Evolutionary conservation across 2,888 invertebrate species (phyloP).

Genomic region (Catocala fraxini): DNA sequence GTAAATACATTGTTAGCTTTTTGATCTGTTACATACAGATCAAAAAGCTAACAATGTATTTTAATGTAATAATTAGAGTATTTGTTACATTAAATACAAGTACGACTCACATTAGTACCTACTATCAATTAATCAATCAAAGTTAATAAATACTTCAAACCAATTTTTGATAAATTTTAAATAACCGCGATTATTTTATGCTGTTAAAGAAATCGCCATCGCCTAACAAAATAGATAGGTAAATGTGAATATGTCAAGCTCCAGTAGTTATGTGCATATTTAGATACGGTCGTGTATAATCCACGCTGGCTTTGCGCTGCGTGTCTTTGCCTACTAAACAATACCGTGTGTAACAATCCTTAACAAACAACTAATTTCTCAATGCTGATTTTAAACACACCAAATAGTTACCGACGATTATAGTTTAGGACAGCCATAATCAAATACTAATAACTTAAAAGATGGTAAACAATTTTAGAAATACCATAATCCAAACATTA

Average conservation of each 20-base stretch:
- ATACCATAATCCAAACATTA: background rate
- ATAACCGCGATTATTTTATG: too few relatives aligned
- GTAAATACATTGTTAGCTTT: too few relatives aligned
- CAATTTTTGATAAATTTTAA: too few relatives aligned
- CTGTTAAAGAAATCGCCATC: too few relatives aligned
- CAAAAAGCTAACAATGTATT: too few relatives aligned
- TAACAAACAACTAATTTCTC: slow-evolving; percentile 32
- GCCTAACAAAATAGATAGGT: background rate
- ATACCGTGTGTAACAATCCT: slow-evolving; percentile 26
- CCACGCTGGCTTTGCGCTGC: slow-evolving; percentile 20
- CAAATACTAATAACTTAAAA: background rate
- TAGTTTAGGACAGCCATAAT: background rate
- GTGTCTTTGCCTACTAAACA: slow-evolving; percentile 21
- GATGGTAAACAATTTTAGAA: background rate
- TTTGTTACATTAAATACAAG: too few relatives aligned
- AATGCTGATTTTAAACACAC: slow-evolving; percentile 14
- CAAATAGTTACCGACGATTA: slow-evolving; percentile 2
- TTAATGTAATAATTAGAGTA: too few relatives aligned
- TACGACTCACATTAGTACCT: too few relatives aligned
- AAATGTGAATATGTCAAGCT: background rate
- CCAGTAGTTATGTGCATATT: background rate
- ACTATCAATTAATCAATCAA: too few relatives aligned
- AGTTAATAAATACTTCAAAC: too few relatives aligned
- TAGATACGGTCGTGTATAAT: background rate
- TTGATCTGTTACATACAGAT: too few relatives aligned